Percentiles rank a stretch among this genome's conserved stretches.
Conservation (phyloP, 2,797 vertebrate genomes). For the Trichosurus vulpecula region DNA sequence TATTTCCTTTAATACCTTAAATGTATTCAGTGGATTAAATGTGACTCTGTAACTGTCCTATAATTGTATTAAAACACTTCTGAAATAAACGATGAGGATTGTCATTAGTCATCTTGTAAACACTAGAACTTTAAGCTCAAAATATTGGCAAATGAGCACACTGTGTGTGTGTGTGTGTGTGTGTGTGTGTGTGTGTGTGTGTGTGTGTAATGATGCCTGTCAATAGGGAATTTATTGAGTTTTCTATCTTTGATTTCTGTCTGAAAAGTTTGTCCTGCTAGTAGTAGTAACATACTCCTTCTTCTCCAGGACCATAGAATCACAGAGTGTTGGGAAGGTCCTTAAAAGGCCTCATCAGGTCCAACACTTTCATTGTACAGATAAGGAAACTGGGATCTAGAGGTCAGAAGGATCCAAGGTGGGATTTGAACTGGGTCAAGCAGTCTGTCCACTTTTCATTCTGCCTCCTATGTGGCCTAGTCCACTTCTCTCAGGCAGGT, state of each 20-base stretch:
- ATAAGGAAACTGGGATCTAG: background rate
- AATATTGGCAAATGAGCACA: conserved; percentile 33
- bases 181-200: too few relatives aligned
- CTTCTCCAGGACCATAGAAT: background rate
- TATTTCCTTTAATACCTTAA: conserved; percentile 77
- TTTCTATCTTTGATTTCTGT: background rate
- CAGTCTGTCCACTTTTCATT: background rate
- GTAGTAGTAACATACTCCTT: background rate
- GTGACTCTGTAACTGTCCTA: conserved; percentile 81
- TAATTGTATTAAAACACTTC: conserved; percentile 82
- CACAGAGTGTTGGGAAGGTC: background rate
- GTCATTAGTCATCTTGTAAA: conserved; percentile 48
- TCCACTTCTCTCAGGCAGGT: background rate
- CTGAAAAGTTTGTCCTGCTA: background rate
- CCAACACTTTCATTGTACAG: background rate
- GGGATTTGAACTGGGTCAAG: background rate
- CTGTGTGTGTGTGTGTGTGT: too few relatives aligned
- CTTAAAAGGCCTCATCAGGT: background rate
- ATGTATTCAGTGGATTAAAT: conserved; percentile 70
- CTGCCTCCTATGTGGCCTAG: background rate
- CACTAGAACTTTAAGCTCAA: conserved; percentile 39
- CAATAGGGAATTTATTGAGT: background rate
- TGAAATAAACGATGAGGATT: conserved; percentile 72
- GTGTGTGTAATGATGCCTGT: background rate
- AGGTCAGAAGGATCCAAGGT: background rate